Evolutionary conservation across 2,888 invertebrate species (phyloP), one percentile per base, ranked within the genome.

Genomic region (Scaptodrosophila latifasciaeformis): DNA sequence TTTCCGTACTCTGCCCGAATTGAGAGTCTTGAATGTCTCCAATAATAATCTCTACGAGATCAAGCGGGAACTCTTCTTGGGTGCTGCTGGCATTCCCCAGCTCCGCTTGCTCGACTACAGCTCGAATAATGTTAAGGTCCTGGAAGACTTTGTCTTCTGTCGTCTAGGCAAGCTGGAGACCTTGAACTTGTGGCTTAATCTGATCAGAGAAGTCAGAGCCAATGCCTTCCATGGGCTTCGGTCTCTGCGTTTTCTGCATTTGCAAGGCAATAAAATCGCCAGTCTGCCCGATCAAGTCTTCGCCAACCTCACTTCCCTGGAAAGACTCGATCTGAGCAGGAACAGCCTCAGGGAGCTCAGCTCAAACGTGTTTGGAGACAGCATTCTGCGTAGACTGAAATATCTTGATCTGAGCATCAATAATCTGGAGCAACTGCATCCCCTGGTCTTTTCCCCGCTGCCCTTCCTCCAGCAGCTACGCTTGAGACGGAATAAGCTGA

Each of bases 161-260:
- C 49, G 75, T 6, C 52, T 85, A 6, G 27, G 27, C 0, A 60
- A 67, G 2, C 57, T 86, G 0, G 65, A 69, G 53, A 65, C 53
- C 1, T 67, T 86, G 0, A 76, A 84, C 39, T 50, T 86, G 1
- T 77, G 81, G 27, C 54, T 62, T 1, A 86, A 86, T 56, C 69
- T 64, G 12, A 57, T 86, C 2, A 64, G 15, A 2, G 47, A 43
- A 2, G 62, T 85, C 2, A 60, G 74, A 2, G 30, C 70, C 0
- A 52, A 49, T 0, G 50, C 66, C 1, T 85, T 86, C 59, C 5
- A 30, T 4, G 79, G 79, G 0, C 54, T 85, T 5, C 27, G 17
- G 1, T 52, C 68, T 0, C 48, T 86, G 15, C 59, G 72, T n/a
- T 74, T 70, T 9, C 52, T 86, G 0, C 72, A 63, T 42, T 30